Percentiles rank a stretch among this genome's conserved stretches.
These are phyloP conservation scores for Corythornis madagascariensis DNA, from an alignment of 2,113 vertebrate species.

Conservation along the genomic window DNA sequence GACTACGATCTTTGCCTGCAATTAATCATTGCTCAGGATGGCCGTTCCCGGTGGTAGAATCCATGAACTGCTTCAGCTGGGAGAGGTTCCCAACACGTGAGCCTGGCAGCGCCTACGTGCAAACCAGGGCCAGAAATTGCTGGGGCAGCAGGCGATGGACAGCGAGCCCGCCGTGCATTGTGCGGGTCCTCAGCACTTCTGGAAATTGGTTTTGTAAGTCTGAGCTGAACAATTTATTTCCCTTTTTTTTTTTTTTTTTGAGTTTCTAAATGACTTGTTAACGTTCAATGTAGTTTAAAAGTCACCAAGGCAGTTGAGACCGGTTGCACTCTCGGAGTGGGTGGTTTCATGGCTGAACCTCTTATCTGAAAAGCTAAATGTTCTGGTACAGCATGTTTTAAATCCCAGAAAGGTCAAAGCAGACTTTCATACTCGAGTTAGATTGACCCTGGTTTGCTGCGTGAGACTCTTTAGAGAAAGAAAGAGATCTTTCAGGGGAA, in stretches of 20 bases:
- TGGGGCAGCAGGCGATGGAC: slow-evolving; percentile 35
- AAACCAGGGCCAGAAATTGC: slow-evolving; percentile 36
- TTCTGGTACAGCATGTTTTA: slow-evolving; percentile 44
- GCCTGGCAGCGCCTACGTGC: background rate
- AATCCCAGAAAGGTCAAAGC: slow-evolving; percentile 59
- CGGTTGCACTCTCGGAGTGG: slow-evolving; percentile 19
- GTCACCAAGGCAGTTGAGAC: slow-evolving; percentile 34
- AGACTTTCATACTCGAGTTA: slow-evolving; percentile 52
- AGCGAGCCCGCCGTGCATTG: background rate
- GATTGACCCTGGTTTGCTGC: slow-evolving; percentile 43
- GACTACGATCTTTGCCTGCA: slow-evolving; percentile 42
- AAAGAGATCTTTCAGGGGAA: slow-evolving; percentile 48
- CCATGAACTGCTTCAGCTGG: slow-evolving; percentile 36
- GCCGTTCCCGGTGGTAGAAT: slow-evolving; percentile 30
- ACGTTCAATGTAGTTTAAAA: slow-evolving; percentile 21
- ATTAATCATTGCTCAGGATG: slow-evolving; percentile 45
- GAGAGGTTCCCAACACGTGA: slow-evolving; percentile 23
- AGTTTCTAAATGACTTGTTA: slow-evolving; percentile 49
- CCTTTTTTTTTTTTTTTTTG: slow-evolving; percentile 17
- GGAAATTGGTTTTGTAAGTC: slow-evolving; percentile 48
- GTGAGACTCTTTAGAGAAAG: slow-evolving; percentile 23
- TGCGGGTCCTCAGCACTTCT: slow-evolving; percentile 45
- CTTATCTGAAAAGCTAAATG: slow-evolving; percentile 29
- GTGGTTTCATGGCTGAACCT: slow-evolving; percentile 55
- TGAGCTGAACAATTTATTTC: slow-evolving; percentile 14